A percentile compares a stretch with the other conserved stretches of the same genome.
Conservation (phyloP, 2,888 invertebrate genomes). For the Rhynchonema sp. region DNA sequence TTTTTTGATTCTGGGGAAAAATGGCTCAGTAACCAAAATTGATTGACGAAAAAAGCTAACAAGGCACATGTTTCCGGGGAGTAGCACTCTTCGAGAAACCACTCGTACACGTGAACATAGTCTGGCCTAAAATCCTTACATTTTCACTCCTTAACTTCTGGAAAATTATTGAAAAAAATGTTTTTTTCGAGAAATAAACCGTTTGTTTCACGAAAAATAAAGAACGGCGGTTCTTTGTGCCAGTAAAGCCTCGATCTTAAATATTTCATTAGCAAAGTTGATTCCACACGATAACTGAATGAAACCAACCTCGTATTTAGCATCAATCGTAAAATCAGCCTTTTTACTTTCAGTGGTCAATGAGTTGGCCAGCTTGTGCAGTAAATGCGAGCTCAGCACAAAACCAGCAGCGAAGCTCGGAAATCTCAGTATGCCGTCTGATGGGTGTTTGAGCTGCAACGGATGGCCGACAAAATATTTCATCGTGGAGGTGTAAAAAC, state of each 20-base stretch:
- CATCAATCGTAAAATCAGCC: neutral
- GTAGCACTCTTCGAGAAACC: too few species aligned
- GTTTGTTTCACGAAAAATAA: neutral
- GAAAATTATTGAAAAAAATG: neutral
- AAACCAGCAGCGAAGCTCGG: neutral
- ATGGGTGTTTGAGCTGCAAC: too few species aligned
- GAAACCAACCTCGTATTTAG: neutral
- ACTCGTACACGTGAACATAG: too few species aligned
- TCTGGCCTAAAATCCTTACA: too few species aligned
- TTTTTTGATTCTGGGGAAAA: neutral
- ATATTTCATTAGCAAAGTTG: neutral
- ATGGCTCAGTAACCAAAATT: too few species aligned
- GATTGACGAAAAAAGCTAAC: too few species aligned
- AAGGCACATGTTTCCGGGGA: too few species aligned
- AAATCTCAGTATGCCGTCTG: neutral
- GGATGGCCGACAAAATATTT: too few species aligned
- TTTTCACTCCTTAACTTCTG: too few species aligned
- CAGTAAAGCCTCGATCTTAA: neutral
- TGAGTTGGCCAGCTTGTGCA: neutral
- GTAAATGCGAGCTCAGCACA: neutral
- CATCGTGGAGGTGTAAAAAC: too few species aligned
- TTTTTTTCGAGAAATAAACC: neutral
- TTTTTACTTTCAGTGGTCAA: neutral
- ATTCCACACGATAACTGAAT: neutral
- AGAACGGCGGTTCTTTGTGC: too few species aligned